phyloP scores from a whole-genome alignment of 2,888 invertebrate species.

The Athripsodes cinereus region DNA sequence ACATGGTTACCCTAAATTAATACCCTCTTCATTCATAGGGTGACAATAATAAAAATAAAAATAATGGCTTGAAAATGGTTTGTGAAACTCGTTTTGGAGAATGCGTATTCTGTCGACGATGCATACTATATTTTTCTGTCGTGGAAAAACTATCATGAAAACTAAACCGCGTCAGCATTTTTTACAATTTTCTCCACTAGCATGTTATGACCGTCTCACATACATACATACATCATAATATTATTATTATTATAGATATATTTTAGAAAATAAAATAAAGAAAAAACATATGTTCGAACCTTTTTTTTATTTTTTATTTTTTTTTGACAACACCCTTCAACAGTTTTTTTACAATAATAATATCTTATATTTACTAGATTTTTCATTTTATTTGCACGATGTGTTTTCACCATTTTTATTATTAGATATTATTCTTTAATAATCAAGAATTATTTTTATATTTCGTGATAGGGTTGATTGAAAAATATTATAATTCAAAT shows the following conservation, averaged over 20 bases:
- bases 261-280: not conserved
- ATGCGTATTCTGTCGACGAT: not conserved
- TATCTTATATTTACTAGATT: no score
- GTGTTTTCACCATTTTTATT: no score
- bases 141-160: constrained; percentile 1
- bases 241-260: not conserved
- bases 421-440: no score
- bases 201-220: not conserved
- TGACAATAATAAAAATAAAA: not conserved
- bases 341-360: no score
- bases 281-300: not conserved
- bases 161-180: constrained; percentile 1
- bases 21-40: not conserved
- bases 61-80: not conserved
- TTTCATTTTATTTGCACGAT: no score
- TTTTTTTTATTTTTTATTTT: not conserved
- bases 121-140: not conserved
- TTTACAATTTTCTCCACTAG: not conserved
- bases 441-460: no score
- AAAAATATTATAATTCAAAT: no score
- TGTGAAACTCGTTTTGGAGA: not conserved
- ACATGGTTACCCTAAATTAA: not conserved
- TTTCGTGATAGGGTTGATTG: no score
- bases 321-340: not conserved
- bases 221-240: not conserved